These are phyloP conservation scores for Pygocentrus nattereri DNA, from an alignment of 2,797 vertebrate species.

Conservation along the genomic window DNA sequence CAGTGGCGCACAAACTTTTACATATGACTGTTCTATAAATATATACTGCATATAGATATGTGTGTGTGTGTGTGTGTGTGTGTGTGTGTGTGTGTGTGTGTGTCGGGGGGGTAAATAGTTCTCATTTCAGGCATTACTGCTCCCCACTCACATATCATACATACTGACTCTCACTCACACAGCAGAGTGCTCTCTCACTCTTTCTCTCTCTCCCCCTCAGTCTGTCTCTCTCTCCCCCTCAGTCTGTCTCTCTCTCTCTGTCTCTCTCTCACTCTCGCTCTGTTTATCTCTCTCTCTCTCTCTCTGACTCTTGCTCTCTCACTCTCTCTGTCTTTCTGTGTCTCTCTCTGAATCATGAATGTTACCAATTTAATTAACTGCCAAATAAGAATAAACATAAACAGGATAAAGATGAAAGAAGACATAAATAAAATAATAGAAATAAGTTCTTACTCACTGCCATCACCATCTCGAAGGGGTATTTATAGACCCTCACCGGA, in stretches of 20 bases:
- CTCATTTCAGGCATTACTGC: not conserved
- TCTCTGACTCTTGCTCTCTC: no score
- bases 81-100: constrained; percentile 3
- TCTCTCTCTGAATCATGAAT: no score
- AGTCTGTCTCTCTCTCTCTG: no score
- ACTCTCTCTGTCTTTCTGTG: no score
- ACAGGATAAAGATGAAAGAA: not conserved
- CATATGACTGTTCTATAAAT: not conserved
- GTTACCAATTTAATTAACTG: no score
- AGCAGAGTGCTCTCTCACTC: no score
- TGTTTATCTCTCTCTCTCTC: no score
- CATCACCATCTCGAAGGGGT: constrained; percentile 87
- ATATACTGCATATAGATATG: not conserved
- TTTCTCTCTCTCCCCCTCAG: no score
- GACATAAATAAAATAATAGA: not conserved
- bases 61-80: not conserved
- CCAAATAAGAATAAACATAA: no score
- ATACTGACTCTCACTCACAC: not conserved
- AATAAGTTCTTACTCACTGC: constrained; percentile 76
- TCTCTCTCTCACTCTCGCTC: no score
- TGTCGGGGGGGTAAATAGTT: not conserved
- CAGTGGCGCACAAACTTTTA: no score
- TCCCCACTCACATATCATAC: not conserved
- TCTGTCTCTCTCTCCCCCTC: no score
- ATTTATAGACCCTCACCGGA: constrained; percentile 85